A percentile compares a stretch with the other conserved stretches of the same genome.
These are phyloP conservation scores for Drosophila nr. perissopoda DNA, from an alignment of 2,888 invertebrate genomes.

Conservation along the genomic window DNA sequence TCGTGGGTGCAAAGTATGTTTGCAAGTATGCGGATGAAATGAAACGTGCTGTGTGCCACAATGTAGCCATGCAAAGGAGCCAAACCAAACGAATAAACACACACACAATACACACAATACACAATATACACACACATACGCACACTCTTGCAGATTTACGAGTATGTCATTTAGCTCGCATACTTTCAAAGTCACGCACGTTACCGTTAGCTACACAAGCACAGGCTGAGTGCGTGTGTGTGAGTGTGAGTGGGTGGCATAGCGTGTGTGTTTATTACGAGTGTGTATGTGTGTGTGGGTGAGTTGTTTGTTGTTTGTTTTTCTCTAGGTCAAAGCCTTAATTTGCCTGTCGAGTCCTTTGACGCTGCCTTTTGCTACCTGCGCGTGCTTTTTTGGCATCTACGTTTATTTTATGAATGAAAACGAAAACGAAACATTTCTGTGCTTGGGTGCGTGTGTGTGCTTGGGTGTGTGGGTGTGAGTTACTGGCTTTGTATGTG, in stretches of 20 bases:
- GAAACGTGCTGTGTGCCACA: slow-evolving; percentile 79
- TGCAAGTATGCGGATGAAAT: slow-evolving; percentile 70
- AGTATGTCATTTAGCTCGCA: slow-evolving; percentile 73
- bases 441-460: slow-evolving; percentile 18
- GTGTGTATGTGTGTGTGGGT: slow-evolving; percentile 17
- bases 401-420: slow-evolving; percentile 68
- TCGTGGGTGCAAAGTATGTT: slow-evolving; percentile 36
- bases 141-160: slow-evolving; percentile 56
- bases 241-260: slow-evolving; percentile 25
- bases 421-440: slow-evolving; percentile 44
- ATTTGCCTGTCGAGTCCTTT: slow-evolving; percentile 70
- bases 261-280: slow-evolving; percentile 9
- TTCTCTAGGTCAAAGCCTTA: slow-evolving; percentile 81
- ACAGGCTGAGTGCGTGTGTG: slow-evolving; percentile 13
- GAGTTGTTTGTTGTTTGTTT: slow-evolving; percentile 61
- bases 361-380: slow-evolving; percentile 51
- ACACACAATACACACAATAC: slow-evolving; percentile 24
- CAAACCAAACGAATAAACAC: slow-evolving; percentile 39
- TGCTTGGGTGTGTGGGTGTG: slow-evolving; percentile 5
- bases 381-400: slow-evolving; percentile 51
- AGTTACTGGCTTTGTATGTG: slow-evolving; percentile 40
- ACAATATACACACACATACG: slow-evolving; percentile 2
- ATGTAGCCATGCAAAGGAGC: slow-evolving; percentile 78
- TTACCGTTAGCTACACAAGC: slow-evolving; percentile 57
- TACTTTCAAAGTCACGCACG: slow-evolving; percentile 78